These are phyloP conservation scores for Drosophila nebulosa DNA, from an alignment of 1,140 invertebrate genomes.

Conservation along the genomic window DNA sequence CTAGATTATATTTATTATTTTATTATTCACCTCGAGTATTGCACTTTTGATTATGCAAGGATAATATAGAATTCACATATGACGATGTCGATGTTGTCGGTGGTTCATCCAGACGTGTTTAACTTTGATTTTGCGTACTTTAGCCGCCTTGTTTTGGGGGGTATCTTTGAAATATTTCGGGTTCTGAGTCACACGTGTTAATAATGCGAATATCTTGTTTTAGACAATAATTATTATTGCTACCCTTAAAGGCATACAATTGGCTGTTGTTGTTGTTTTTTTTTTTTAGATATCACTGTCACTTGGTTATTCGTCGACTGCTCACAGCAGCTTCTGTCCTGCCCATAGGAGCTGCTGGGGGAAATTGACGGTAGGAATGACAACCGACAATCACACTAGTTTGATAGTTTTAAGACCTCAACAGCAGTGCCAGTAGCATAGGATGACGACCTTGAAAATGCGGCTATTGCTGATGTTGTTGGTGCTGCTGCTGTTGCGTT, in stretches of 20 bases:
- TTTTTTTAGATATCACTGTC: slow-evolving; percentile 32
- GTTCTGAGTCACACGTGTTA: slow-evolving; percentile 25
- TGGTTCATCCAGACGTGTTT: slow-evolving; percentile 29
- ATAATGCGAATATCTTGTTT: slow-evolving; percentile 27
- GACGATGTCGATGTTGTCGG: background rate
- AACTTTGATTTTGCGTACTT: slow-evolving; percentile 34
- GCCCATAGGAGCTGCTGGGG: slow-evolving; percentile 31
- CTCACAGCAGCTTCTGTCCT: slow-evolving; percentile 34
- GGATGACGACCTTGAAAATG: background rate
- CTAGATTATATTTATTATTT: too few species aligned
- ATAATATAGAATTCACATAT: slow-evolving; percentile 3
- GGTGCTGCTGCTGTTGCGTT: slow-evolving; percentile 14
- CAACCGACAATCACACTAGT: slow-evolving; percentile 40
- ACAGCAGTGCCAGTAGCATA: slow-evolving; percentile 6
- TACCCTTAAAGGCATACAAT: slow-evolving; percentile 32
- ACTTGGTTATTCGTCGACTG: slow-evolving; percentile 2
- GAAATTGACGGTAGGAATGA: slow-evolving; percentile 21
- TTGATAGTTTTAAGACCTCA: slow-evolving; percentile 31
- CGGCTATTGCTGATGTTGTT: background rate
- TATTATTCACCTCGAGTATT: too few species aligned
- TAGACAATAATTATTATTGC: slow-evolving; percentile 60
- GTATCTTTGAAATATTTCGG: slow-evolving; percentile 12
- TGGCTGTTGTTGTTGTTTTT: background rate
- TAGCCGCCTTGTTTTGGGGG: background rate
- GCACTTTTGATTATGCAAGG: slow-evolving; percentile 21